Conservation (phyloP, 1,140 invertebrate species). For the Micrasema longulum region DNA sequence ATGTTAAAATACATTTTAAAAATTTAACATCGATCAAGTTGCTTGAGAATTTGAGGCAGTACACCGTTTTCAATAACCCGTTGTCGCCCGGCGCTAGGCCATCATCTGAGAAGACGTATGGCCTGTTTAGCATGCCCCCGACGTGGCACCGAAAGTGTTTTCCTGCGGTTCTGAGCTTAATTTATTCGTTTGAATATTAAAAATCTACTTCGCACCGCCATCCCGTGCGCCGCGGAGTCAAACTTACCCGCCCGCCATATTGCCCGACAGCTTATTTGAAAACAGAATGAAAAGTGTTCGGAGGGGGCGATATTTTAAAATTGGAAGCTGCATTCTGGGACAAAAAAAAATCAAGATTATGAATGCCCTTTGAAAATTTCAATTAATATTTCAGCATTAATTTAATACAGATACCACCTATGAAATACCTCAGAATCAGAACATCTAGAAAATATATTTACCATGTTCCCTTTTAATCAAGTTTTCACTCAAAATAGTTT, state of each 20-base stretch:
- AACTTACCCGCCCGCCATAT: background rate
- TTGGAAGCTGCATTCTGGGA: slow-evolving; percentile 25
- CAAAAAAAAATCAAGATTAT: background rate
- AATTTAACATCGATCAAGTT: background rate
- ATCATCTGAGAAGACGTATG: slow-evolving; percentile 25
- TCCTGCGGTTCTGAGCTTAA: slow-evolving; percentile 37
- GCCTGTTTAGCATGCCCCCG: slow-evolving; percentile 38
- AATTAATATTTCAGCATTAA: background rate
- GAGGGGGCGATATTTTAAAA: slow-evolving; percentile 34
- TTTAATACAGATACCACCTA: background rate
- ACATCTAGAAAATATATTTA: background rate
- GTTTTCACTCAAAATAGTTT: background rate
- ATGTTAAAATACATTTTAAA: too few relatives aligned
- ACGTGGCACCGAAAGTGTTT: slow-evolving; percentile 38
- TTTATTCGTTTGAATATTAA: slow-evolving; percentile 48
- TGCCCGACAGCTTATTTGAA: slow-evolving; percentile 27
- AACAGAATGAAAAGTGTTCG: slow-evolving; percentile 30
- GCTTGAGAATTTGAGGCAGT: slow-evolving; percentile 5
- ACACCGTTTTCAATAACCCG: slow-evolving; percentile 38
- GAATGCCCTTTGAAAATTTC: background rate
- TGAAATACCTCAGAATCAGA: background rate
- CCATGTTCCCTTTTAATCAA: background rate
- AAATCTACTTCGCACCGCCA: slow-evolving; percentile 40
- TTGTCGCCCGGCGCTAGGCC: slow-evolving; percentile 4
- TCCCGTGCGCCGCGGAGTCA: too few relatives aligned